Base-by-base conservation (phyloP, 1,140 invertebrate genomes). In the Pseudoatta argentina region DNA sequence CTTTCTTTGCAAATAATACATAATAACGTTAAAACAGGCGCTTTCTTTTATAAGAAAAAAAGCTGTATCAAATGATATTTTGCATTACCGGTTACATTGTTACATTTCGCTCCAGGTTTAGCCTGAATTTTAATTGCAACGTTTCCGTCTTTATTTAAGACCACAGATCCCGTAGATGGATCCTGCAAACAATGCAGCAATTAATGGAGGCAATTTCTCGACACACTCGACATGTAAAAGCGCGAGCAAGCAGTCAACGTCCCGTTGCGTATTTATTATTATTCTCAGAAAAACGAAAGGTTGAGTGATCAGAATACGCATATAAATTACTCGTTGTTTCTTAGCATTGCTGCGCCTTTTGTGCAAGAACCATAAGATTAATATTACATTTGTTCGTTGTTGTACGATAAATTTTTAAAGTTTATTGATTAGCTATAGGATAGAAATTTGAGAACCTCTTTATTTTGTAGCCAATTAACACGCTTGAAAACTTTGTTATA, bases 91-190 rank as follows among this genome's bases (percentile, higher is more conserved):
- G 97, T 97, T 85, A 98, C 96, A 39, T 95, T 95, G 92, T 97
- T 98, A 71, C 96, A 95, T 94, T 97, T 98, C 0, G 97, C 96
- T 71, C 97, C 97, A 39, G 97, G 97, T 94, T 98, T 98, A 0
- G 97, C 97, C 86, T 96, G 94, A 64, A 98, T 96, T 94, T 96
- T 96, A 48, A 98, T 96, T 10, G 94, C 85, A 81, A 97, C 96
- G 91, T 97, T 96, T 16, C 97, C 97, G 66, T 93, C 90, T 94
- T 97, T 97, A 89, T 97, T 94, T 53, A 95, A 24, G 34, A 87
- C 91, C 24, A 97, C 92, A 51, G 96, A 95, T 66, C 95, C 94
- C 2, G 71, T 82, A 27, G 63, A 8, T 81, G 75, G 48, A 75
- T 21, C 30, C 79, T 83, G 69, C 8, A 73, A 83, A 73, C n/a